phyloP scores from a whole-genome alignment of 2,113 vertebrate species.

The Centrocercus urophasianus region DNA sequence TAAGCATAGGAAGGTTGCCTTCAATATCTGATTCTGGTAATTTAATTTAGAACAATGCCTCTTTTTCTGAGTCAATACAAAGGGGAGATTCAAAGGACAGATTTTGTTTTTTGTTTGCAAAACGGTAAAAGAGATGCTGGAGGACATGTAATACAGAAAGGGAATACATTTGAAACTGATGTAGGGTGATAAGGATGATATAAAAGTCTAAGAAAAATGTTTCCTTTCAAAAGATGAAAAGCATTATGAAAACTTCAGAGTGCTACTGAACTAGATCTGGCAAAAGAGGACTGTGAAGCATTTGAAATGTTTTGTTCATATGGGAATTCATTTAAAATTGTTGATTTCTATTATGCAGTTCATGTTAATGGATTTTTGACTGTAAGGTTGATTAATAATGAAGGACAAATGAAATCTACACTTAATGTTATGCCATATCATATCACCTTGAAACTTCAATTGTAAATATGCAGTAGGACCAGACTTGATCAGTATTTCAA shows the following conservation, averaged over 20 bases:
- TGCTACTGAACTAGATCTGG: constrained; percentile 28
- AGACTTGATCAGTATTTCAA: constrained; percentile 8
- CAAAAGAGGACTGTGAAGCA: constrained; percentile 37
- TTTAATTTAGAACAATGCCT: not conserved
- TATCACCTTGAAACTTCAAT: constrained; percentile 66
- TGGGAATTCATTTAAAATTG: constrained; percentile 68
- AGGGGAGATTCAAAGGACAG: not conserved
- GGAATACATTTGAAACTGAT: constrained; percentile 37
- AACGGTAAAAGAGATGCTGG: not conserved
- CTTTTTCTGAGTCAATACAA: not conserved
- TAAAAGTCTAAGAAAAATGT: constrained; percentile 47
- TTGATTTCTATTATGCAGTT: constrained; percentile 73
- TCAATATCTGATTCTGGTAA: not conserved
- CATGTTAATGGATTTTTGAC: constrained; percentile 73
- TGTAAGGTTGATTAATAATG: constrained; percentile 72
- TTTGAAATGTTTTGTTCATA: constrained; percentile 55
- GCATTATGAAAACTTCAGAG: constrained; percentile 57
- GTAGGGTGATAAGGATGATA: constrained; percentile 27
- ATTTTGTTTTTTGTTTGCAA: constrained; percentile 1
- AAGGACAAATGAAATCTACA: constrained; percentile 67
- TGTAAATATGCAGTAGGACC: constrained; percentile 1
- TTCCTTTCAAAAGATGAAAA: constrained; percentile 64
- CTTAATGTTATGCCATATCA: constrained; percentile 51
- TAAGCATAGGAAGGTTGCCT: not conserved
- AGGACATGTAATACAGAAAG: constrained; percentile 41